These are phyloP conservation scores for Piprites chloris DNA, from an alignment of 2,113 vertebrate genomes.

Conservation along the genomic window DNA sequence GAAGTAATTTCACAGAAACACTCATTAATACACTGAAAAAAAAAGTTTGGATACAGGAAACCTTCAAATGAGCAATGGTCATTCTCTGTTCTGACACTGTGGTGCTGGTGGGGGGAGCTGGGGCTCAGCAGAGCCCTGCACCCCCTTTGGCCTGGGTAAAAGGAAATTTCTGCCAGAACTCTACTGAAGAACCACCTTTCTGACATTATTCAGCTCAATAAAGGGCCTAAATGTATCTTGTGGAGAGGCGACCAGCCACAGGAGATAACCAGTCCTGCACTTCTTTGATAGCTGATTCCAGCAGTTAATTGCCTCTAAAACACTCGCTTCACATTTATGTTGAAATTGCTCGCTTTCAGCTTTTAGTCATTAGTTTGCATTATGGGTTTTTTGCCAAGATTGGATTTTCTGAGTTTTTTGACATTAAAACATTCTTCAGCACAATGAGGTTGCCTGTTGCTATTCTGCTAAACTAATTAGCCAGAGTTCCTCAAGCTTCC, in stretches of 20 bases:
- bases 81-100: accelerated
- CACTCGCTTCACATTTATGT: background rate
- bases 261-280: accelerated
- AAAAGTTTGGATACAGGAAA: background rate
- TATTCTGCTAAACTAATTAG: background rate
- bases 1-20: background rate
- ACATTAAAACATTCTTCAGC: background rate
- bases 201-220: background rate
- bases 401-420: background rate
- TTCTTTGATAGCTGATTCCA: background rate
- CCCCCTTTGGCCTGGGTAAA: background rate
- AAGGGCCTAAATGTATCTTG: background rate
- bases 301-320: background rate
- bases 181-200: background rate
- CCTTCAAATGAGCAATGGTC: accelerated
- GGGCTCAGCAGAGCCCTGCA: background rate
- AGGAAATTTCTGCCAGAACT: no score
- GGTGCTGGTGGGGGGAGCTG: background rate
- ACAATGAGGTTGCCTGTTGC: background rate
- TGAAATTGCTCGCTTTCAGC: background rate
- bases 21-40: accelerated
- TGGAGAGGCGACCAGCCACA: background rate
- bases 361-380: background rate
- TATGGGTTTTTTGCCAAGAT: background rate
- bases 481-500: background rate